Base-by-base conservation (phyloP, 92 coral and sea anemone genomes). In the Heteractis magnifica region DNA sequence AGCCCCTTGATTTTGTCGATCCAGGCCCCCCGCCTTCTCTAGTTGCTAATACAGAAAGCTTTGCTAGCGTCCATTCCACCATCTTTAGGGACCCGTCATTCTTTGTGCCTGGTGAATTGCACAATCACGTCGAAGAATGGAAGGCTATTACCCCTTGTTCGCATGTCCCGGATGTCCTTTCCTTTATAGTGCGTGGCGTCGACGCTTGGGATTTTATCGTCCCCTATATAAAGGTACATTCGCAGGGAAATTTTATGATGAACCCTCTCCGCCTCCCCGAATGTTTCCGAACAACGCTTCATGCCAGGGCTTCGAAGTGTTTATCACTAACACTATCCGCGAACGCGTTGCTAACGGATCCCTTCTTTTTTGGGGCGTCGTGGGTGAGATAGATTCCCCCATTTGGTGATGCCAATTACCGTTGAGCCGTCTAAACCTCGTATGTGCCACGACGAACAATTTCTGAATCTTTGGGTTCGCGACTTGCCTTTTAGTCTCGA, bases 391-490 rank as follows among this genome's bases (percentile, higher is more conserved):
- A 59, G 56, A 77, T 59, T 92, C 95, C 90, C 95, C 3, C 89
- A 92, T 58, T 41, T 88, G 77, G 92, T 88, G 53, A 82, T 88
- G 86, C 90, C 91, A 12, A 82, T 91, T 44, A 86, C 92, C n/a
- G 72, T 92, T 11, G 92, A 92, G 77, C 84, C 90, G 8, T 58
- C 90, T 0, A 91, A 88, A 81, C 94, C 90, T 3, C 73, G 89
- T 6, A 86, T 91, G 94, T 91, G 92, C 90, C 90, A 86, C 75
- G 90, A 91, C 56, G 89, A 86, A 68, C 11, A 92, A 68, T 88
- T 88, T 23, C 87, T 81, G 5, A 89, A 92, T 26, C 79, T 89
- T 19, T 92, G 91, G 92, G 68, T 89, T 8, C 84, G 62, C 50
- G 90, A 92, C 79, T 82, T 73, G 51, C 93, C 91, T 23, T 92